A percentile compares a stretch with the other conserved stretches of the same genome.
These are phyloP conservation scores for Ceratina calcarata DNA, from an alignment of 1,140 invertebrate genomes.

Conservation along the genomic window DNA sequence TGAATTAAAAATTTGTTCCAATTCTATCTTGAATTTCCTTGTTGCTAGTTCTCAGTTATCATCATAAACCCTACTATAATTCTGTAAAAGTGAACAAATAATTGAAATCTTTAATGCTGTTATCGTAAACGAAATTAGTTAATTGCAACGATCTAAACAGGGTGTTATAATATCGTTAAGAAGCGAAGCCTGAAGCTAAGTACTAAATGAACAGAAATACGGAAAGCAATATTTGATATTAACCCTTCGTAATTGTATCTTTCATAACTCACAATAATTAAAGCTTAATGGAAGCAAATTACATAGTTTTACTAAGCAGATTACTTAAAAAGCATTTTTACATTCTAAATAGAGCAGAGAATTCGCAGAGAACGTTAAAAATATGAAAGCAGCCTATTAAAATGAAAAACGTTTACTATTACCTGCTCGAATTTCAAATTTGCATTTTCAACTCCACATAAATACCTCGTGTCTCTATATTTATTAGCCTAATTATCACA, in stretches of 20 bases:
- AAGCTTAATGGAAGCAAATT: background rate
- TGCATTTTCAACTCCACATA: too few species aligned
- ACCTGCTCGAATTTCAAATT: too few species aligned
- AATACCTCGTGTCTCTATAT: too few species aligned
- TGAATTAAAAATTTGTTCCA: too few species aligned
- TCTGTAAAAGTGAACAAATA: background rate
- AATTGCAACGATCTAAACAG: background rate
- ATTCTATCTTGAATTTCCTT: background rate
- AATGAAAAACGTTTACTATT: too few species aligned
- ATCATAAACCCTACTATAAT: background rate
- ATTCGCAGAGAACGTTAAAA: too few species aligned
- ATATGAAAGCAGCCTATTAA: too few species aligned
- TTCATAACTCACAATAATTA: slow-evolving; percentile 2
- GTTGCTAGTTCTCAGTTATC: background rate
- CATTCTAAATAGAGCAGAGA: too few species aligned
- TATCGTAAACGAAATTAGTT: slow-evolving; percentile 29
- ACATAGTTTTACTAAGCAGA: background rate
- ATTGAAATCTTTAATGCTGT: slow-evolving; percentile 10
- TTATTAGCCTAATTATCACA: too few species aligned
- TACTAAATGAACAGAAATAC: slow-evolving; percentile 13
- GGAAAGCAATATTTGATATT: slow-evolving; percentile 22
- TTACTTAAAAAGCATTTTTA: background rate
- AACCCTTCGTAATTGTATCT: slow-evolving; percentile 3
- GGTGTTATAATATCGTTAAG: slow-evolving; percentile 13
- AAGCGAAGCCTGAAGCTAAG: slow-evolving; percentile 6